Base-by-base conservation (phyloP, 2,113 vertebrate genomes). In the Cynopterus brachyotis region DNA sequence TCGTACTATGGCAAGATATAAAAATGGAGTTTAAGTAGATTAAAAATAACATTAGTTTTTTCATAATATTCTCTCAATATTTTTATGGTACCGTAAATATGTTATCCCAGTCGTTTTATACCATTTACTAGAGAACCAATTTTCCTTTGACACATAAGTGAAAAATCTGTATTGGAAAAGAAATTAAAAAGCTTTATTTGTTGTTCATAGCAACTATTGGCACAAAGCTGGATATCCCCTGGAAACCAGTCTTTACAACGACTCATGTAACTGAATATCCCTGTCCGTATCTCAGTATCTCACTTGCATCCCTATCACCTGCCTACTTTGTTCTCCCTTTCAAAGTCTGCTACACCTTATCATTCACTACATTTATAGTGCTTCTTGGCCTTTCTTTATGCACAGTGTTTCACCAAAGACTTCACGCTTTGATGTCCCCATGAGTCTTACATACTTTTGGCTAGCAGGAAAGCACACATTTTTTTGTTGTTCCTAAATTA, bases 21-120 rank as follows among this genome's bases (percentile, higher is more conserved):
- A 76, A 95, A 80, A 37, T 5, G 15, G 60, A 64, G 47, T 28
- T 88, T 19, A 80, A 70, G 28, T 9, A 53, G 57, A 91, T 82
- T 19, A 57, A 86, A 86, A 88, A n/a, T 12, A 64, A 13, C 55
- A 62, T 66, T 89, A 40, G 59, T 91, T 96, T 97, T 97, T 35
- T 75, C 28, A 42, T 62, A 57, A 42, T 80, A 79, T 50, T 50
- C 5, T 70, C 28, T 47, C 3, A 67, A 8, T 88, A 67, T 91
- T 91, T 91, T 57, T 57, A 7, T 64, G 22, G 17, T 62, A 13
- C 15, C 24, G 35, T 94, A 82, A 57, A 55, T 82, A 26, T 55
- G 4, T 89, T 91, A 89, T 40, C 45, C 13, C 9, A 40, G 16
- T 37, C 80, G 83, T 28, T 69, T 40, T 75, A 50, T 50, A n/a